Evolutionary conservation across 1,140 invertebrate genomes (phyloP).

Genomic region (Brachionus asplanchnoidis): DNA sequence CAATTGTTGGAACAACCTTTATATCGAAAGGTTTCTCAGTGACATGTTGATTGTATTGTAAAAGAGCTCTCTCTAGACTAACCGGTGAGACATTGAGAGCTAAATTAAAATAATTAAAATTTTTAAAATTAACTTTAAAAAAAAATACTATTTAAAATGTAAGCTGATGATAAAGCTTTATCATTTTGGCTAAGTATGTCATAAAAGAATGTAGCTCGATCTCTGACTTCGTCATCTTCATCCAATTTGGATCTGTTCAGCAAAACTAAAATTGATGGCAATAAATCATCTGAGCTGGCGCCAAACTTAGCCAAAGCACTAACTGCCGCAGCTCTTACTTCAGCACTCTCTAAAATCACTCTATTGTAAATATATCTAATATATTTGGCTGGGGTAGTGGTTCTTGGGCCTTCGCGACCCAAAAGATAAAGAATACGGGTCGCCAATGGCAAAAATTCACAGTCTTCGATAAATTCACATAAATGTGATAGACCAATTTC

Average conservation of each 20-base stretch:
- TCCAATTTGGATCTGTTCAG: slow-evolving; percentile 68
- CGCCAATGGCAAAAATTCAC: slow-evolving; percentile 92
- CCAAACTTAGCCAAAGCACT: slow-evolving; percentile 95
- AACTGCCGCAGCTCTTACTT: slow-evolving; percentile 89
- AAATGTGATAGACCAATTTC: slow-evolving; percentile 90
- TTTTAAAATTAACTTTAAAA: background rate
- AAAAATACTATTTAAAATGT: slow-evolving; percentile 68
- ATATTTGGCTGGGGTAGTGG: slow-evolving; percentile 85
- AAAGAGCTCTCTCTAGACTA: slow-evolving; percentile 76
- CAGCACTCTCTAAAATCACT: slow-evolving; percentile 90
- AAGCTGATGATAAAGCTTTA: slow-evolving; percentile 69
- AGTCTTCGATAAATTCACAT: slow-evolving; percentile 99
- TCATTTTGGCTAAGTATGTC: slow-evolving; percentile 69
- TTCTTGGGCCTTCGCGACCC: slow-evolving; percentile 89
- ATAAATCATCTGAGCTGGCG: slow-evolving; percentile 80
- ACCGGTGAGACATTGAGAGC: slow-evolving; percentile 70
- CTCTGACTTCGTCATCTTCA: slow-evolving; percentile 94
- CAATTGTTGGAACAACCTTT: slow-evolving; percentile 72
- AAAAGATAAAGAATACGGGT: slow-evolving; percentile 93
- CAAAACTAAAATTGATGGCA: slow-evolving; percentile 75
- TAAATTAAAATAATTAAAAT: slow-evolving; percentile 46
- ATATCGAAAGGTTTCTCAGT: slow-evolving; percentile 79
- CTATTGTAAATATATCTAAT: slow-evolving; percentile 98
- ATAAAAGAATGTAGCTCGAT: slow-evolving; percentile 86
- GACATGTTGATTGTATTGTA: slow-evolving; percentile 72